phyloP scores from a whole-genome alignment of 1,140 invertebrate species.

The Danaus melanippus region DNA sequence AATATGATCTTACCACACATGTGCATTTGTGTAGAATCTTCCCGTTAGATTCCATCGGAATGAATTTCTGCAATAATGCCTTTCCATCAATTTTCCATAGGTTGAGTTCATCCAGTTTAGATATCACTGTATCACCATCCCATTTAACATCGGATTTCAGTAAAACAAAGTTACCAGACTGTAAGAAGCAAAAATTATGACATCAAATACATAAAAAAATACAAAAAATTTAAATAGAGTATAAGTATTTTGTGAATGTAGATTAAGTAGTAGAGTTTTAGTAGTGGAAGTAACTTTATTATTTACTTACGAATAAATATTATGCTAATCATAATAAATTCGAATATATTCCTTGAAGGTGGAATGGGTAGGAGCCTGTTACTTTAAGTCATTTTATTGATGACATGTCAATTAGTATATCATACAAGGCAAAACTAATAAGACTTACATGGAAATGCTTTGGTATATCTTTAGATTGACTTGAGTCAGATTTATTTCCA shows the following conservation, averaged over 20 bases:
- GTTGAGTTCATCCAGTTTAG: conserved; percentile 73
- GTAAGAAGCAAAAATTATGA: conserved; percentile 31
- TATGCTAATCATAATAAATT: conserved; percentile 6
- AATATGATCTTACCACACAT: conserved; percentile 76
- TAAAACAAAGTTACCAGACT: conserved; percentile 81
- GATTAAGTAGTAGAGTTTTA: too few species aligned
- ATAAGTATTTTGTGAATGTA: too few species aligned
- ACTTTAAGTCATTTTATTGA: too few species aligned
- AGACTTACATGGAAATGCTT: conserved; percentile 70
- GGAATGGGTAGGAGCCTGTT: too few species aligned
- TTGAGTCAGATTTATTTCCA: conserved; percentile 70
- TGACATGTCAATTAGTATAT: too few species aligned
- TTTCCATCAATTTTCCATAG: conserved; percentile 88
- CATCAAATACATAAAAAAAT: conserved; percentile 1
- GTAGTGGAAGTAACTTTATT: too few species aligned
- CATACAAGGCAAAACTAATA: conserved; percentile 5
- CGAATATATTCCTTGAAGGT: background rate
- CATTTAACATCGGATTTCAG: conserved; percentile 77
- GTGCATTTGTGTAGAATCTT: conserved; percentile 83
- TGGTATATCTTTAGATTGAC: conserved; percentile 70
- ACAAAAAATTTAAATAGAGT: background rate
- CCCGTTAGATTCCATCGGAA: conserved; percentile 79
- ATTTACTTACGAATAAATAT: too few species aligned
- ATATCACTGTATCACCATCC: conserved; percentile 69
- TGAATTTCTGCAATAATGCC: conserved; percentile 83